These are phyloP conservation scores for Octodon degus DNA, from an alignment of 2,113 vertebrate species.

Conservation along the genomic window DNA sequence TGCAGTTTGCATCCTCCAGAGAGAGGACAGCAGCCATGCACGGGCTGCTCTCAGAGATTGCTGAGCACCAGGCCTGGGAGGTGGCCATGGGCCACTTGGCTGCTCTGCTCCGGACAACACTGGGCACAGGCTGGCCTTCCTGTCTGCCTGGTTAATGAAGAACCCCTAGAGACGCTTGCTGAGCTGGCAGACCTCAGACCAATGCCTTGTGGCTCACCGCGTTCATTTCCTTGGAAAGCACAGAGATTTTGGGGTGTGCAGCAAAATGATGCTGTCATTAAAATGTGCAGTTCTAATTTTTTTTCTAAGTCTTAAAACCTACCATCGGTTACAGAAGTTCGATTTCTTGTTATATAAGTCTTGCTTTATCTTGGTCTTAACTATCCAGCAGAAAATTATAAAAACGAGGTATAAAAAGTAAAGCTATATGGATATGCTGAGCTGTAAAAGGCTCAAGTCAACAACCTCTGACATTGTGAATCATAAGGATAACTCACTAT, in stretches of 20 bases:
- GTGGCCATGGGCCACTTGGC: too few species aligned
- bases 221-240: accelerated
- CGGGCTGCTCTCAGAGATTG: slow-evolving; percentile 76
- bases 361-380: too few species aligned
- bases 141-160: neutral
- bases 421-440: too few species aligned
- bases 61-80: neutral
- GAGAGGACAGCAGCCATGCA: slow-evolving; percentile 89
- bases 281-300: neutral
- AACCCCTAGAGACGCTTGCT: neutral
- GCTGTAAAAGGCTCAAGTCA: too few species aligned
- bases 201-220: neutral
- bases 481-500: too few species aligned
- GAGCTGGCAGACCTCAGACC: neutral
- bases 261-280: neutral
- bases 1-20: slow-evolving; percentile 90
- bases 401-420: too few species aligned
- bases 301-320: neutral
- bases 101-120: neutral
- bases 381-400: too few species aligned
- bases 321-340: too few species aligned
- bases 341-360: too few species aligned
- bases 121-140: neutral
- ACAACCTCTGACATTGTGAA: too few species aligned
- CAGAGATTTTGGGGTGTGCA: neutral